Evolutionary conservation across 1,140 invertebrate genomes (phyloP).

Genomic region (Leptoteleia sp.): DNA sequence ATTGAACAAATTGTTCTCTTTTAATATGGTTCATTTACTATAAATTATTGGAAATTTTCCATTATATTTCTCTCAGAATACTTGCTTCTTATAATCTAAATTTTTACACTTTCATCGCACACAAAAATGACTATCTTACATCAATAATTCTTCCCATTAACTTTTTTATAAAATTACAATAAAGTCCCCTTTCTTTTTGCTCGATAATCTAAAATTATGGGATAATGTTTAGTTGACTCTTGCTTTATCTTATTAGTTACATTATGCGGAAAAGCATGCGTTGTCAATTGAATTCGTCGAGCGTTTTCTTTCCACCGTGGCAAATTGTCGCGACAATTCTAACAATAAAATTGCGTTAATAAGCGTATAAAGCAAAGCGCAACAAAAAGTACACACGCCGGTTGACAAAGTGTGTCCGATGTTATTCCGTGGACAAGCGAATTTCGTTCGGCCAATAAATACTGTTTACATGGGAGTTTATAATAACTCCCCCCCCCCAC

Average conservation of each 20-base stretch:
- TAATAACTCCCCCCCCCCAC: conserved; percentile 4
- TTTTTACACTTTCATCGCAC: too few species aligned
- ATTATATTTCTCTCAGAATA: too few species aligned
- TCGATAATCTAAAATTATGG: conserved; percentile 13
- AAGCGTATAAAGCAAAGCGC: background rate
- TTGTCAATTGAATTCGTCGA: conserved; percentile 15
- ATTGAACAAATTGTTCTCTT: too few species aligned
- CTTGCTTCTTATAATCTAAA: too few species aligned
- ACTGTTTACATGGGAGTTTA: conserved; percentile 2
- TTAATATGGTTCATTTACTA: too few species aligned
- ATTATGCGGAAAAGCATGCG: conserved; percentile 10
- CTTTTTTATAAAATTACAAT: too few species aligned
- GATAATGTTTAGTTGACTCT: conserved; percentile 5
- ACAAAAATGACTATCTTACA: too few species aligned
- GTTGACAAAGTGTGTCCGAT: background rate
- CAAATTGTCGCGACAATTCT: too few species aligned
- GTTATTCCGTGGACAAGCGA: background rate
- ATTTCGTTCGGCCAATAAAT: conserved; percentile 2
- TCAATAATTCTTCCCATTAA: too few species aligned
- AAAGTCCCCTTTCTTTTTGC: too few species aligned
- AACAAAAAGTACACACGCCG: background rate
- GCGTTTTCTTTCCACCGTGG: background rate
- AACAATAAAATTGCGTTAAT: background rate
- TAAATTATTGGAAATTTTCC: too few species aligned
- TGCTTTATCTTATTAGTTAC: conserved; percentile 3